Percentiles rank a stretch among this genome's conserved stretches.
These are phyloP conservation scores for Drosophila simulans DNA, from an alignment of 1,140 invertebrate genomes.

Conservation along the genomic window DNA sequence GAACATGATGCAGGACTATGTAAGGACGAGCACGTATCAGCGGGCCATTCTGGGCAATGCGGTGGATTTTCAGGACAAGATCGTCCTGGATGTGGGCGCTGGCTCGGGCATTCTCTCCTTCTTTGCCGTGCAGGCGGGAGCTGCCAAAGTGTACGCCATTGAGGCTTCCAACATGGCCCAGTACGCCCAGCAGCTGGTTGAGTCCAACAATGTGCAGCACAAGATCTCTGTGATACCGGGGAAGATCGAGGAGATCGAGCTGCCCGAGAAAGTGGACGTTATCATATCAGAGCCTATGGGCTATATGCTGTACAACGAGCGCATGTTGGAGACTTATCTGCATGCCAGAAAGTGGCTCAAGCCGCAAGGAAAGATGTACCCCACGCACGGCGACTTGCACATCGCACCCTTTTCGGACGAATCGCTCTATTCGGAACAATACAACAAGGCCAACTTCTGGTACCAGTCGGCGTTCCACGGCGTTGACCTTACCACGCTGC, in stretches of 20 bases:
- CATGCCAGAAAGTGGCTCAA: conserved; percentile 99
- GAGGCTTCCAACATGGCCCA: conserved; percentile 99
- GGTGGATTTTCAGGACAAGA: conserved; percentile 91
- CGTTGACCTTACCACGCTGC: conserved; percentile 95
- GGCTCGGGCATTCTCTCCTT: conserved; percentile 99
- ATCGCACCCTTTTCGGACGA: conserved; percentile 99
- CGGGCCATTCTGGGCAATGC: conserved; percentile 97
- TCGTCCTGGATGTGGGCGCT: conserved; percentile 98
- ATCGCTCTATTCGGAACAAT: conserved; percentile 98
- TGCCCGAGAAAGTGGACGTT: conserved; percentile 97
- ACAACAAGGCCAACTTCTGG: conserved; percentile 99
- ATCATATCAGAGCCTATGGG: conserved; percentile 99
- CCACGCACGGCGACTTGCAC: conserved; percentile 97
- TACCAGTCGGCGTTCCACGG: conserved; percentile 99
- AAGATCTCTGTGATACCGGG: conserved; percentile 97
- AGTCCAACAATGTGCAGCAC: conserved; percentile 94
- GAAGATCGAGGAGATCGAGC: conserved; percentile 99
- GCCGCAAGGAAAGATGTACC: conserved; percentile 97
- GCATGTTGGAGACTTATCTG: conserved; percentile 99
- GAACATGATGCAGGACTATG: conserved; percentile 99
- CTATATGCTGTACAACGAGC: conserved; percentile 99
- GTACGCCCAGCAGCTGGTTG: conserved; percentile 96
- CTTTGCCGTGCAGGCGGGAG: conserved; percentile 99
- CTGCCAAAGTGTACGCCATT: conserved; percentile 98
- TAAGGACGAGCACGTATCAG: conserved; percentile 99